Conservation (phyloP, 2,113 vertebrate species). For the Canis aureus region DNA sequence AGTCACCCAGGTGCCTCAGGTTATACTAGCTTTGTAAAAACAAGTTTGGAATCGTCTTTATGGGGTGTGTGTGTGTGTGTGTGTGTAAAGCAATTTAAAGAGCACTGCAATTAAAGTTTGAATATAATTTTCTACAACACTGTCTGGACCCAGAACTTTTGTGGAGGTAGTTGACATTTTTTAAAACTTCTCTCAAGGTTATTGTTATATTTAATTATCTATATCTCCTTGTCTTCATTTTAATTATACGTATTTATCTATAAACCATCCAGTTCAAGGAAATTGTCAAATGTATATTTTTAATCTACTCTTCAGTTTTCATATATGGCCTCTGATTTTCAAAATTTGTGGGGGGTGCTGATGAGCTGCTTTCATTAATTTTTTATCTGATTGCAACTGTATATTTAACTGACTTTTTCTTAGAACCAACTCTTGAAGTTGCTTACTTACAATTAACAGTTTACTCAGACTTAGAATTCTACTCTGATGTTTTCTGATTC, state of each 20-base stretch:
- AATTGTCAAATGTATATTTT: neutral
- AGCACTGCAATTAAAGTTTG: neutral
- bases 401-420: neutral
- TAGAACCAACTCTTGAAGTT: neutral
- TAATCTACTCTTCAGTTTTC: neutral
- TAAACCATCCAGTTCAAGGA: constrained; percentile 1
- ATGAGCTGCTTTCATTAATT: neutral
- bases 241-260: neutral
- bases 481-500: neutral
- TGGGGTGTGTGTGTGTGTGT: neutral
- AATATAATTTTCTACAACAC: neutral
- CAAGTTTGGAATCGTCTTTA: neutral
- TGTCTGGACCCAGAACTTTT: neutral
- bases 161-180: neutral
- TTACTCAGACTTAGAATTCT: constrained; percentile 34
- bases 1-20: neutral
- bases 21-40: constrained; percentile 6
- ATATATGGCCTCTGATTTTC: neutral
- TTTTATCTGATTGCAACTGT: neutral
- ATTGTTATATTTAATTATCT: constrained; percentile 12
- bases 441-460: neutral
- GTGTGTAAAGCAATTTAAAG: neutral
- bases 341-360: neutral
- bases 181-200: neutral
- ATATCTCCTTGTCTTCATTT: neutral